Conservation (phyloP, 2,113 vertebrate species). For the Alligator mississippiensis region DNA sequence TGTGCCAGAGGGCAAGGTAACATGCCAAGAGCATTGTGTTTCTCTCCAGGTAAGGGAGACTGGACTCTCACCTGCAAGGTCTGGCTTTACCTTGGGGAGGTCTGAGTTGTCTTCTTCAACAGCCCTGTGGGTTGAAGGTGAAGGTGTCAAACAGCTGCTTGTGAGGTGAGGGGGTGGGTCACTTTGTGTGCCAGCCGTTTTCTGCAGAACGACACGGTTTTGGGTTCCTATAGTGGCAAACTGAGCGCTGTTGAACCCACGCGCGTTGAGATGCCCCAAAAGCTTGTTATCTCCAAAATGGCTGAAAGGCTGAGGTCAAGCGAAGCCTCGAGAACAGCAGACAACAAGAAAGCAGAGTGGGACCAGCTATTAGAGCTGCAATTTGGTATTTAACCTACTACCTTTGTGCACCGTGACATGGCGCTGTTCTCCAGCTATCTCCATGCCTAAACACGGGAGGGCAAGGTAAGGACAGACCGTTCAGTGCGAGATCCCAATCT, state of each 20-base stretch:
- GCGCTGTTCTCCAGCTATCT: not conserved
- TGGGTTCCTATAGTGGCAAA: not conserved
- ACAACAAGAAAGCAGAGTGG: not conserved
- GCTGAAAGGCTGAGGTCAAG: not conserved
- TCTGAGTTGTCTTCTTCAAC: not conserved
- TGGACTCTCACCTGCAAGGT: too few relatives aligned
- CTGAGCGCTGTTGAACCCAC: not conserved
- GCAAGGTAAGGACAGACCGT: conserved; percentile 18
- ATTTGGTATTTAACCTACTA: not conserved
- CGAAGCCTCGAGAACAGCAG: too few relatives aligned
- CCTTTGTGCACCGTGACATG: not conserved
- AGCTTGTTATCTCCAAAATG: not conserved
- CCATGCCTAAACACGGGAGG: not conserved
- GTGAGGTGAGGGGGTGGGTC: not conserved
- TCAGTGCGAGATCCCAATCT: conserved; percentile 47
- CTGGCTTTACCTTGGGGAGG: not conserved
- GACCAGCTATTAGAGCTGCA: not conserved
- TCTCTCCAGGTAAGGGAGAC: not conserved
- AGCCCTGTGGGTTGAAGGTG: not conserved
- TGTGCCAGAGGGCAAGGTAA: too few relatives aligned
- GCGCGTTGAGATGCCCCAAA: not conserved
- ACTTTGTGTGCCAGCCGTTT: not conserved
- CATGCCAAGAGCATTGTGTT: not conserved
- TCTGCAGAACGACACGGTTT: not conserved
- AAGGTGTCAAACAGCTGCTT: not conserved